Percentiles rank a stretch among this genome's conserved stretches.
Conservation (phyloP, 2,888 invertebrate species). For the Hybos culiciformis region DNA sequence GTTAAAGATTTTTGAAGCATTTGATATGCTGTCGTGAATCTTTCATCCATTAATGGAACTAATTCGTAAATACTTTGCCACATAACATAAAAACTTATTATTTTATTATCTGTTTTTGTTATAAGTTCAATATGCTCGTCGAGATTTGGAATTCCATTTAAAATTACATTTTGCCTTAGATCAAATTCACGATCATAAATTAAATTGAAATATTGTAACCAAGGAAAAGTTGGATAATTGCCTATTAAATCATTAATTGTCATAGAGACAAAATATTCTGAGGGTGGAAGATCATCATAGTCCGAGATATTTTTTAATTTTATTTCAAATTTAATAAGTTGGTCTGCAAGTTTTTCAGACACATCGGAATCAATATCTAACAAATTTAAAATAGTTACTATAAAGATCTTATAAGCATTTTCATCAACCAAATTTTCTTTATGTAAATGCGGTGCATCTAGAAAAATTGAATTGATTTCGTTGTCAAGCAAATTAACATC, state of each 20-base stretch:
- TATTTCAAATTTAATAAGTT: constrained; percentile 18
- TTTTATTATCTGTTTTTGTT: constrained; percentile 9
- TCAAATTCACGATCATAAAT: constrained; percentile 10
- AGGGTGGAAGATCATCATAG: too few relatives aligned
- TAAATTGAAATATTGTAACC: constrained; percentile 14
- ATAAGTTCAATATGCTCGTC: constrained; percentile 11
- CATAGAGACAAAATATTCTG: constrained; percentile 11
- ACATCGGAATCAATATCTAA: constrained; percentile 13
- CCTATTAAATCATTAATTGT: constrained; percentile 10
- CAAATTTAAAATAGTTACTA: background rate
- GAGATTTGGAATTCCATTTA: constrained; percentile 10
- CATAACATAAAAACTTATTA: constrained; percentile 15
- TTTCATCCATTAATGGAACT: constrained; percentile 11
- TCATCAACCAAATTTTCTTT: constrained; percentile 11
- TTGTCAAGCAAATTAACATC: constrained; percentile 13
- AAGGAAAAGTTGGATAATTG: constrained; percentile 12
- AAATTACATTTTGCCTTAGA: constrained; percentile 8
- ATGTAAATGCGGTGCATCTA: too few relatives aligned
- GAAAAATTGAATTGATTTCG: too few relatives aligned
- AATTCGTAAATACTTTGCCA: constrained; percentile 12
- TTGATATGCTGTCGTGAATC: constrained; percentile 13
- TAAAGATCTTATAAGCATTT: constrained; percentile 9
- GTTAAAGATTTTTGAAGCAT: constrained; percentile 55
- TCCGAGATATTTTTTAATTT: constrained; percentile 16
- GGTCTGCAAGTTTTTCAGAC: constrained; percentile 13